These are phyloP conservation scores for Drosophila nigricruria DNA, from an alignment of 2,888 invertebrate species.

Conservation along the genomic window DNA sequence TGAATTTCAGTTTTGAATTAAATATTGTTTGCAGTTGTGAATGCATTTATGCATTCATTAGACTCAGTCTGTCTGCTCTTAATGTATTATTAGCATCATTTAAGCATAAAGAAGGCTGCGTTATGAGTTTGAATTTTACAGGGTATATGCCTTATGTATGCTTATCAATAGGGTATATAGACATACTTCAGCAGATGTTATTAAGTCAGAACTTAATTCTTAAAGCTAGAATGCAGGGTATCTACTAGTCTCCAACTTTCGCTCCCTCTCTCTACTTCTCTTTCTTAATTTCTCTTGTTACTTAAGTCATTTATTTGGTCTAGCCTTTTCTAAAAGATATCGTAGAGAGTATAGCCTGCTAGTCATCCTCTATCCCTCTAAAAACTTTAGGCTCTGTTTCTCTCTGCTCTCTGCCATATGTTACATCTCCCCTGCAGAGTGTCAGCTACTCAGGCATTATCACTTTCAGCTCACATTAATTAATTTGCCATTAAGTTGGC, in stretches of 20 bases:
- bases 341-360: no score
- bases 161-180: background rate
- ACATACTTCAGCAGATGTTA: no score
- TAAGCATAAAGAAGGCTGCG: background rate
- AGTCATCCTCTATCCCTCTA: background rate
- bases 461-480: background rate
- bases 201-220: no score
- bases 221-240: background rate
- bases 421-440: background rate
- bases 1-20: conserved; percentile 3
- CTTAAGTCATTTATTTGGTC: no score
- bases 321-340: no score
- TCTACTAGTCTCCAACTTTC: background rate
- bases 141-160: background rate
- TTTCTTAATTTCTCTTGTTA: no score
- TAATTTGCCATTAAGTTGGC: conserved; percentile 16
- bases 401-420: background rate
- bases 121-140: background rate
- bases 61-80: background rate
- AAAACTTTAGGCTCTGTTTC: background rate
- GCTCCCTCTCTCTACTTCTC: no score
- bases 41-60: background rate
- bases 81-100: background rate
- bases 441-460: background rate
- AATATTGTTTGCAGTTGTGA: conserved; percentile 1